These are phyloP conservation scores for Astreopora myriophthalma DNA, from an alignment of 64 coral and sea anemone genomes.

Conservation along the genomic window DNA sequence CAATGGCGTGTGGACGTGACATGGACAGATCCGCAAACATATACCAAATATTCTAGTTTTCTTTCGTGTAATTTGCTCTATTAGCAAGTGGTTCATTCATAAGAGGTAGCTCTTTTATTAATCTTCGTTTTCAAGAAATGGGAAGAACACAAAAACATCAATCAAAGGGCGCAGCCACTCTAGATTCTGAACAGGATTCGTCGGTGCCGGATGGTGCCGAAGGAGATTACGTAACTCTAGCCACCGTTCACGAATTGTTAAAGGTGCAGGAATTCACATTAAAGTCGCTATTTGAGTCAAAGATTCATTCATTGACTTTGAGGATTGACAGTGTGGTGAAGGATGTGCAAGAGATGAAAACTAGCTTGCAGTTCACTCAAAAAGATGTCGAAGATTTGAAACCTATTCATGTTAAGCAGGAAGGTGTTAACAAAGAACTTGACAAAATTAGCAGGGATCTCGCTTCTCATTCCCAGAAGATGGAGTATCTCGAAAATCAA, in stretches of 20 bases:
- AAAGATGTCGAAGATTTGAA: too few species aligned
- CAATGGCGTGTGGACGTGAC: neutral
- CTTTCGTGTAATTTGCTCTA: conserved; percentile 25
- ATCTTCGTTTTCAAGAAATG: conserved; percentile 25
- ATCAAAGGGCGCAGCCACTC: conserved; percentile 16
- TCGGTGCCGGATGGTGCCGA: neutral
- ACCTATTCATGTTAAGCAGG: too few species aligned
- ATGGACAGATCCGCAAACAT: neutral
- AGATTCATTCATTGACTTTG: too few species aligned
- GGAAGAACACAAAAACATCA: conserved; percentile 43
- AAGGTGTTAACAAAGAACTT: too few species aligned
- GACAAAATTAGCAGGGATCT: too few species aligned
- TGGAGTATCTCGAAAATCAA: too few species aligned
- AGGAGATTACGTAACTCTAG: conserved; percentile 8
- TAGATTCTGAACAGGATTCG: conserved; percentile 36
- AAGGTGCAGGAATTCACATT: too few species aligned
- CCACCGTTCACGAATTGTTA: neutral
- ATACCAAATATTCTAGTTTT: neutral
- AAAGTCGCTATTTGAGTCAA: too few species aligned
- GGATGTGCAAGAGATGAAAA: too few species aligned
- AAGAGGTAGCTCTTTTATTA: conserved; percentile 8
- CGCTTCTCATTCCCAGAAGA: too few species aligned
- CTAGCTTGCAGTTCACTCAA: too few species aligned
- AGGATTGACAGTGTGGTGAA: too few species aligned
- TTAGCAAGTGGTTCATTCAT: neutral